Evolutionary conservation across 2,888 invertebrate species (phyloP).

Genomic region (Hypena proboscidalis): DNA sequence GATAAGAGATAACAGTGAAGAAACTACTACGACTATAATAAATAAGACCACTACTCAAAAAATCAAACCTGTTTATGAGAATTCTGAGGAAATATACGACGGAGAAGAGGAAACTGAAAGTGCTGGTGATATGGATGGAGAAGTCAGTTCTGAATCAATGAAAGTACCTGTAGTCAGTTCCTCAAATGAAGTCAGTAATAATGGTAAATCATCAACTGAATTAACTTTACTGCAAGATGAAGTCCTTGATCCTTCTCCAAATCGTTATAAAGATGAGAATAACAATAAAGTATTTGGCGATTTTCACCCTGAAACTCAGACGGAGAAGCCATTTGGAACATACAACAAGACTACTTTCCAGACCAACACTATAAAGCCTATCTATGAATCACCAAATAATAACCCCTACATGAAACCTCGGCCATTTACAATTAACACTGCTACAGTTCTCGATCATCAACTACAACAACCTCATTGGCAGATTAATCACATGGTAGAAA

Average conservation of each 20-base stretch:
- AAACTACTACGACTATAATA: slow-evolving; percentile 61
- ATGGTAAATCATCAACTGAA: slow-evolving; percentile 52
- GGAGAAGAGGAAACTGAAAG: slow-evolving; percentile 67
- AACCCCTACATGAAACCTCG: slow-evolving; percentile 68
- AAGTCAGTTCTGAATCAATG: slow-evolving; percentile 78
- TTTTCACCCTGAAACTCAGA: slow-evolving; percentile 75
- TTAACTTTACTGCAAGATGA: slow-evolving; percentile 60
- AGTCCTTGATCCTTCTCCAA: slow-evolving; percentile 46
- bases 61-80: slow-evolving; percentile 71
- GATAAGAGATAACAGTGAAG: slow-evolving; percentile 72
- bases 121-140: slow-evolving; percentile 65
- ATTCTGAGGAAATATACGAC: slow-evolving; percentile 76
- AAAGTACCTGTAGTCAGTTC: slow-evolving; percentile 75
- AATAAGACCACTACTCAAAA: slow-evolving; percentile 46
- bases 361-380: slow-evolving; percentile 71
- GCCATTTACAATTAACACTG: slow-evolving; percentile 71
- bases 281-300: slow-evolving; percentile 44
- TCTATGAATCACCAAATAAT: slow-evolving; percentile 49
- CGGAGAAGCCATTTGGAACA: slow-evolving; percentile 76
- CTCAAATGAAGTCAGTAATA: slow-evolving; percentile 58
- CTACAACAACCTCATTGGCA: slow-evolving; percentile 82
- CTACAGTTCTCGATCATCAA: slow-evolving; percentile 71
- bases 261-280: slow-evolving; percentile 45
- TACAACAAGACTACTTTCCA: slow-evolving; percentile 65
- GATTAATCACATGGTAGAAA: slow-evolving; percentile 76